phyloP scores from a whole-genome alignment of 2,113 vertebrate genomes.

The Rallus limicola region DNA sequence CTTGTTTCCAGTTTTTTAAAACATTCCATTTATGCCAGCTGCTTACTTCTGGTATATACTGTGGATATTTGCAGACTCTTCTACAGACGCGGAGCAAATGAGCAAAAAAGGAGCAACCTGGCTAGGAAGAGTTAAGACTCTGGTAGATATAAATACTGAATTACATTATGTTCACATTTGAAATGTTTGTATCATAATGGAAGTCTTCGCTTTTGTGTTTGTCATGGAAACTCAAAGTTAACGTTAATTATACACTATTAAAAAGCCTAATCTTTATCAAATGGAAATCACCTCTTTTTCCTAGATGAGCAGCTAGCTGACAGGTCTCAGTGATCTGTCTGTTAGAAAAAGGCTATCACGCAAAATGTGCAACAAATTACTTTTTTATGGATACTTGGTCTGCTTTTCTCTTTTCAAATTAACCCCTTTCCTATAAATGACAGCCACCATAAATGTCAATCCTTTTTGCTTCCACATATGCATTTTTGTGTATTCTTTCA shows the following conservation, averaged over 20 bases:
- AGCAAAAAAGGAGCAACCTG: background rate
- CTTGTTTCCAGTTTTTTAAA: background rate
- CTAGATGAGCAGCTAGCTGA: background rate
- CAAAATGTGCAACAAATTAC: background rate
- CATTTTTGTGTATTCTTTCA: slow-evolving; percentile 7
- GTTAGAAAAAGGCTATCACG: background rate
- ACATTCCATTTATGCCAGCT: background rate
- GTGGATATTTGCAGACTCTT: background rate
- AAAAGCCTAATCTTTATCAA: slow-evolving; percentile 38
- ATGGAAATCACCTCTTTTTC: slow-evolving; percentile 30
- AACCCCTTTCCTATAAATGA: background rate
- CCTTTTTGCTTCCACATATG: background rate
- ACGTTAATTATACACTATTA: background rate
- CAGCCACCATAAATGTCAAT: background rate
- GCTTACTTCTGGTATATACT: background rate
- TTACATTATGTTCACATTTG: background rate
- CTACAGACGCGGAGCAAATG: background rate
- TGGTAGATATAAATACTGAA: background rate
- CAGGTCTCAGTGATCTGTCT: background rate
- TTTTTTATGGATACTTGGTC: background rate
- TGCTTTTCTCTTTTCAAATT: slow-evolving; percentile 10
- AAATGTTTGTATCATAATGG: slow-evolving; percentile 39
- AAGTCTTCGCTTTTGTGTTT: slow-evolving; percentile 23
- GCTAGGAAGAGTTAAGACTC: background rate
- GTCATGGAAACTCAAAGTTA: slow-evolving; percentile 17